Evolutionary conservation across 2,888 invertebrate species (phyloP).

Genomic region (Ganaspis brasiliensis): DNA sequence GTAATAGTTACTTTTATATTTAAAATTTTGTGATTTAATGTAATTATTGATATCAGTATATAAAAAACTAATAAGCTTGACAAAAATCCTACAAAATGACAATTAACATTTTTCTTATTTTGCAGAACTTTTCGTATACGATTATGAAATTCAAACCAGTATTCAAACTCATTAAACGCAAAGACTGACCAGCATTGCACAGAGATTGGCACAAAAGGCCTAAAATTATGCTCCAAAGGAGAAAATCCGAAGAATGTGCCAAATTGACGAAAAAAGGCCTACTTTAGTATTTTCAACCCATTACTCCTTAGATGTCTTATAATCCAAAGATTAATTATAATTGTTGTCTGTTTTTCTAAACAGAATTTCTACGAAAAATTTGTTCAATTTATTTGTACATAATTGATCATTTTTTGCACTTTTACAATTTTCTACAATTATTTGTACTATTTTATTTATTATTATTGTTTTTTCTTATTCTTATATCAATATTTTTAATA

Average conservation of each 20-base stretch:
- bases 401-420: no score
- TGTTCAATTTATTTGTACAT: background rate
- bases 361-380: background rate
- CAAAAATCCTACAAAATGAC: no score
- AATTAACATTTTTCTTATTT: no score
- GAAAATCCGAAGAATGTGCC: background rate
- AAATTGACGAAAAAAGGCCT: conserved; percentile 38
- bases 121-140: conserved; percentile 76
- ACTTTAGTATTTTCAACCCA: background rate
- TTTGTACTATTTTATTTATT: no score
- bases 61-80: no score
- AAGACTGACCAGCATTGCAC: conserved; percentile 51
- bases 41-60: no score
- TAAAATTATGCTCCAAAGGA: background rate
- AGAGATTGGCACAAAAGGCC: conserved; percentile 8
- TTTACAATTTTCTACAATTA: no score
- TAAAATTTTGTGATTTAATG: no score
- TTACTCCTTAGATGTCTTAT: background rate
- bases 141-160: conserved; percentile 66
- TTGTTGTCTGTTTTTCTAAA: background rate
- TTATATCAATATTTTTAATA: no score
- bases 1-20: no score
- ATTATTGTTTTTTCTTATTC: no score
- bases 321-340: conserved; percentile 10
- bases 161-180: no score